Evolutionary conservation across 2,797 vertebrate genomes (phyloP).

Genomic region (Eulemur mongoz): DNA sequence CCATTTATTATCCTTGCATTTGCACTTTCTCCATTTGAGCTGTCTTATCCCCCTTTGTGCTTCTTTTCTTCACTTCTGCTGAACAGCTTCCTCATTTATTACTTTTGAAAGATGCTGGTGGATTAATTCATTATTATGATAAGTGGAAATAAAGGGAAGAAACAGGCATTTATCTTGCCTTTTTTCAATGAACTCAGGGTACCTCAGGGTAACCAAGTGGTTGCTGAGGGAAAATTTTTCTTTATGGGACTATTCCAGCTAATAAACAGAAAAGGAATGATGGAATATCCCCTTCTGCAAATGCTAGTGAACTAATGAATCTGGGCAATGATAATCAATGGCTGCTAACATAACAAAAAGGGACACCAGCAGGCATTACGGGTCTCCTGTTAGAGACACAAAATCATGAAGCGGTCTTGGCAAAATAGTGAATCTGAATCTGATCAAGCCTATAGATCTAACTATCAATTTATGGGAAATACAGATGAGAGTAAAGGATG

Average conservation of each 20-base stretch:
- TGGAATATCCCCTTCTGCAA: background rate
- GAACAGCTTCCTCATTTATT: background rate
- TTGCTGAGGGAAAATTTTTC: background rate
- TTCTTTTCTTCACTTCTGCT: background rate
- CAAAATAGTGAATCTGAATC: background rate
- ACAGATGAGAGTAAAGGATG: background rate
- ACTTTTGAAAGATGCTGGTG: background rate
- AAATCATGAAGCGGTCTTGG: background rate
- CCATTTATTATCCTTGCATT: background rate
- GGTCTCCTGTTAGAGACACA: background rate
- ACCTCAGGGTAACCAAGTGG: background rate
- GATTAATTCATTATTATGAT: background rate
- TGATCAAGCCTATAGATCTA: background rate
- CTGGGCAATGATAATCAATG: background rate
- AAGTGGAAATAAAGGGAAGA: background rate
- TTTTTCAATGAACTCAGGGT: background rate
- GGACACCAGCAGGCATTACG: background rate
- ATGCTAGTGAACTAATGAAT: background rate
- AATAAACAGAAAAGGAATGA: conserved; percentile 18
- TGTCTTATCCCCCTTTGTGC: background rate
- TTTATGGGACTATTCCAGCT: background rate
- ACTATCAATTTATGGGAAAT: background rate
- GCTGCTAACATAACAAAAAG: background rate
- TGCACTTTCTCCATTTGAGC: background rate
- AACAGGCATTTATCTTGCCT: background rate